Percentiles rank a stretch among this genome's conserved stretches.
phyloP scores from a whole-genome alignment of 2,113 vertebrate genomes.

The Callocephalon fimbriatum region DNA sequence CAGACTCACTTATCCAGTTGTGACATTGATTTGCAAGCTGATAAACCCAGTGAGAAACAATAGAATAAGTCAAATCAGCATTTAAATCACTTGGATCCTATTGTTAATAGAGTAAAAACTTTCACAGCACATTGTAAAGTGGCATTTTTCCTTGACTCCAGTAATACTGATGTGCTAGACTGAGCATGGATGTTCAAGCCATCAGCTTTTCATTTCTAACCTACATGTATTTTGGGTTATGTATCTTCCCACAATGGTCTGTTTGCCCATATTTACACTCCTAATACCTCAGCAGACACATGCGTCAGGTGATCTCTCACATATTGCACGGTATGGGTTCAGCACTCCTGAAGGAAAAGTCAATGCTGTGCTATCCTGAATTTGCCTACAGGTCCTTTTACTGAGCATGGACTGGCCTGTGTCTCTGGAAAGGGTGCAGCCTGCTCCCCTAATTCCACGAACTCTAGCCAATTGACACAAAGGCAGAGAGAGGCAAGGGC shows the following conservation, averaged over 20 bases:
- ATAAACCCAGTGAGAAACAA: not conserved
- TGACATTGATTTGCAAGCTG: not conserved
- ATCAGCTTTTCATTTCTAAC: not conserved
- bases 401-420: not conserved
- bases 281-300: not conserved
- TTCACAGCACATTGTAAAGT: not conserved
- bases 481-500: not conserved
- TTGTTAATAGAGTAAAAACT: not conserved
- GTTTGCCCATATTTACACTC: not conserved
- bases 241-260: not conserved
- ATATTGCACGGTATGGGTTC: fast-evolving
- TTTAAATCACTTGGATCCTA: not conserved
- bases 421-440: not conserved
- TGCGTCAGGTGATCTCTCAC: not conserved
- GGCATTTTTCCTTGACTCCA: not conserved
- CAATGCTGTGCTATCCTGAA: fast-evolving
- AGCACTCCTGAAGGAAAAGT: fast-evolving
- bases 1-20: not conserved
- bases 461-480: not conserved
- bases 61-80: not conserved
- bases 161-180: not conserved
- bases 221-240: fast-evolving
- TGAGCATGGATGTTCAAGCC: not conserved
- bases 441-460: not conserved
- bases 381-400: not conserved